phyloP scores from a whole-genome alignment of 2,797 vertebrate species.

The Dicrostonyx torquatus region DNA sequence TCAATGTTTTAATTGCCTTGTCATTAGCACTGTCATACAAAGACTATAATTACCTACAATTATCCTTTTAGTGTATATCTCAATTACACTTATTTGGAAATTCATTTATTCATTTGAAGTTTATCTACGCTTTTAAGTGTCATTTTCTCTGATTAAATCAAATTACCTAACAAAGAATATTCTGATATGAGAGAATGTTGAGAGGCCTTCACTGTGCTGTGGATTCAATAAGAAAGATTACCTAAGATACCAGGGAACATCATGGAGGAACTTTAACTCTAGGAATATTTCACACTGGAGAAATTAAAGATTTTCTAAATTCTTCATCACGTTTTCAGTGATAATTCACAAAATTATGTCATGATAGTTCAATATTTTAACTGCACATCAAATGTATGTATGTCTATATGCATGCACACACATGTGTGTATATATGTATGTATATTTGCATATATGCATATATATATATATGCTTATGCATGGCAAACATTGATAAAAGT shows the following conservation, averaged over 20 bases:
- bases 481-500: not conserved
- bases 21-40: not conserved
- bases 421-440: not conserved
- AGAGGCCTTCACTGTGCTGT: not conserved
- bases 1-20: not conserved
- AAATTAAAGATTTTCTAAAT: not conserved
- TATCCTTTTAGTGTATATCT: not conserved
- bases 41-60: not conserved
- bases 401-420: not conserved
- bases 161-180: conserved; percentile 14
- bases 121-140: not conserved
- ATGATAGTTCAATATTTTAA: not conserved
- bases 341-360: not conserved
- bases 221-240: not conserved
- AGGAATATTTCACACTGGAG: not conserved
- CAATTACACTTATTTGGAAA: not conserved
- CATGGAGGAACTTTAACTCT: not conserved
- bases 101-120: not conserved
- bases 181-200: not conserved
- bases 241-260: not conserved
- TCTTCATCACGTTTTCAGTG: not conserved
- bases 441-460: too few species aligned
- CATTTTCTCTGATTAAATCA: not conserved
- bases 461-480: too few species aligned
- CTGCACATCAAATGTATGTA: not conserved